A percentile compares a stretch with the other conserved stretches of the same genome.
phyloP scores from a whole-genome alignment of 2,797 vertebrate species.

The Sylvia borin region DNA sequence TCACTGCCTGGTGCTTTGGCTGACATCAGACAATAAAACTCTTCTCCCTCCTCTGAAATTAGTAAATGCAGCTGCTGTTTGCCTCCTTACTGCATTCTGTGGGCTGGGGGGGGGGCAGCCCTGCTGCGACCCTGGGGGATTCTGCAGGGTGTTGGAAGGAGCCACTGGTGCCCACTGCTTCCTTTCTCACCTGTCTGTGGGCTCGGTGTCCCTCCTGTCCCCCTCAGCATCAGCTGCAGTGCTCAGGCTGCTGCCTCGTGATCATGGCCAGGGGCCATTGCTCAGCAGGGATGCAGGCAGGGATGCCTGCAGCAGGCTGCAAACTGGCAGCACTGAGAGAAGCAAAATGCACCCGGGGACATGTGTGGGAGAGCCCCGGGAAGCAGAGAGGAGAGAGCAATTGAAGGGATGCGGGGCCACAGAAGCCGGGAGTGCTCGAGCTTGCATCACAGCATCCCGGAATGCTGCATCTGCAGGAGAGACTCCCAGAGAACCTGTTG shows the following conservation, averaged over 20 bases:
- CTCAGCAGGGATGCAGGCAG: neutral
- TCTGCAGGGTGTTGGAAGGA: neutral
- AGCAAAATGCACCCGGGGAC: neutral
- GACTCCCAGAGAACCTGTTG: neutral
- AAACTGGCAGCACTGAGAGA: neutral
- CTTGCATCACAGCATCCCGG: neutral
- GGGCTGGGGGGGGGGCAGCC: neutral
- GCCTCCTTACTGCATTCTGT: neutral
- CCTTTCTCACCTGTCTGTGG: neutral
- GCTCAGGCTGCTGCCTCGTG: neutral
- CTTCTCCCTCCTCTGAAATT: neutral
- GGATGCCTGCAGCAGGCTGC: neutral
- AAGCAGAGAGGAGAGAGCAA: neutral
- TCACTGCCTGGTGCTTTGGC: neutral
- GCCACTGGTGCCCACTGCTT: neutral
- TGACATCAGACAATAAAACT: neutral
- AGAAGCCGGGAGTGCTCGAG: neutral
- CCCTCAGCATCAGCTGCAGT: neutral
- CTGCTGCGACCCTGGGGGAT: neutral
- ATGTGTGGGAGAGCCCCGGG: fast-evolving
- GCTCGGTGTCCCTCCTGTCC: fast-evolving
- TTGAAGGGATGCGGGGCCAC: fast-evolving
- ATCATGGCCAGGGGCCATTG: fast-evolving
- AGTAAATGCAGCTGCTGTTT: neutral
- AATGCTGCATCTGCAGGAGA: neutral